phyloP scores from a whole-genome alignment of 2,113 vertebrate species.

The Psilopsiagon aymara region DNA sequence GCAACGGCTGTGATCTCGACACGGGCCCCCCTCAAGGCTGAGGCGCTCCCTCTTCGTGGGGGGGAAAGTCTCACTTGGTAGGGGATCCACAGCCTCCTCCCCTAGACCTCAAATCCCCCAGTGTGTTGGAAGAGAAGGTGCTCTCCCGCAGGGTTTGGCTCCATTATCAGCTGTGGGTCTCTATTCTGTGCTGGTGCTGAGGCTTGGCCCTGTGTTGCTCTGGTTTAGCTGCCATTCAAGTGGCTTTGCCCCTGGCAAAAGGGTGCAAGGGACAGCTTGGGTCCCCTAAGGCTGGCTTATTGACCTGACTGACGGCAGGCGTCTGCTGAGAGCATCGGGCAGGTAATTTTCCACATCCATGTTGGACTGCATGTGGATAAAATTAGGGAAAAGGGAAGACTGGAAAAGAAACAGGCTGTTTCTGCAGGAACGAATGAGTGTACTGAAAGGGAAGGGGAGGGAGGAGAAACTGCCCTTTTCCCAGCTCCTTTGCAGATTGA shows the following conservation, averaged over 20 bases:
- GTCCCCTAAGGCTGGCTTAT: background rate
- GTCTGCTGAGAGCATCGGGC: background rate
- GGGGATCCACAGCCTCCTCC: background rate
- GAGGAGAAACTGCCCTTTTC: background rate
- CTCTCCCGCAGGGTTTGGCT: background rate
- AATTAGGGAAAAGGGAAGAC: background rate
- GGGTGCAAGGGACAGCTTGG: background rate
- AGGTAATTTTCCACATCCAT: background rate
- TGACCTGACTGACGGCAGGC: background rate
- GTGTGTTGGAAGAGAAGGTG: background rate
- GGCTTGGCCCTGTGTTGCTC: background rate
- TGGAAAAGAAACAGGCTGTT: background rate
- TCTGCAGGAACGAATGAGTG: background rate
- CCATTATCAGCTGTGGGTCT: background rate
- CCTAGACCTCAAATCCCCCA: background rate
- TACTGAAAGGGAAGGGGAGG: background rate
- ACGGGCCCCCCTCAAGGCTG: background rate
- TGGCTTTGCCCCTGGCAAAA: background rate
- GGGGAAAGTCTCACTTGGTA: background rate
- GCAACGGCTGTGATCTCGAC: background rate
- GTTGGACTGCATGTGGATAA: background rate
- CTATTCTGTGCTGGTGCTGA: background rate
- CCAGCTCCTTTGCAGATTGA: background rate
- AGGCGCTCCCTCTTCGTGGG: background rate
- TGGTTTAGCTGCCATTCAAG: background rate